Percentiles rank a stretch among this genome's conserved stretches.
Conservation (phyloP, 2,113 vertebrate genomes). For the Oryzias javanicus region DNA sequence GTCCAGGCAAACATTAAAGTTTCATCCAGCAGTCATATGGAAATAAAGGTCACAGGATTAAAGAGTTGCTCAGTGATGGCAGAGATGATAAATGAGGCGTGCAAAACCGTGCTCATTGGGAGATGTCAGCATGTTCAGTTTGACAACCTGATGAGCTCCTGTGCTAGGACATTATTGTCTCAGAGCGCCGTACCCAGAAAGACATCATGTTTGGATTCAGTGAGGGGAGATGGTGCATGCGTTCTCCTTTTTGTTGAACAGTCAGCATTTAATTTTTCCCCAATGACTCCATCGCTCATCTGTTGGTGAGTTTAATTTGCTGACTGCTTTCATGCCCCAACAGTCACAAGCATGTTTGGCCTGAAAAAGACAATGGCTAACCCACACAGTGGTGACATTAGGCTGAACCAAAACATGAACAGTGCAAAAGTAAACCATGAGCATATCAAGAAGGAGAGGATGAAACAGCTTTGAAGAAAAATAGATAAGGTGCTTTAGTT, state of each 20-base stretch:
- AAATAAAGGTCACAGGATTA: constrained; percentile 50
- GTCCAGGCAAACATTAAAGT: constrained; percentile 5
- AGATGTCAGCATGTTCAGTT: constrained; percentile 41
- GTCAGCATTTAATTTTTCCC: constrained; percentile 55
- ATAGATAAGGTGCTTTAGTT: too few species aligned
- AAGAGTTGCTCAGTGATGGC: constrained; percentile 26
- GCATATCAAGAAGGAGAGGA: too few species aligned
- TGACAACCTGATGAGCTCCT: constrained; percentile 40
- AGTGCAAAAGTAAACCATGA: too few species aligned
- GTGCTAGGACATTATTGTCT: constrained; percentile 43
- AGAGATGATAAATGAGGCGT: constrained; percentile 53
- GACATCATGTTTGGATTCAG: constrained; percentile 34
- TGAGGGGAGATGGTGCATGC: constrained; percentile 53
- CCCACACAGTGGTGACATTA: background rate
- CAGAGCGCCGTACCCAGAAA: constrained; percentile 47
- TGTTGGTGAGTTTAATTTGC: constrained; percentile 28
- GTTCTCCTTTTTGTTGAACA: constrained; percentile 41
- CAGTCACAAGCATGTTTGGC: constrained; percentile 2
- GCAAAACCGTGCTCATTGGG: constrained; percentile 43
- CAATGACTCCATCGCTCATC: constrained; percentile 46
- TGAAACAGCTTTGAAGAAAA: too few species aligned
- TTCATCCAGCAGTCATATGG: constrained; percentile 30
- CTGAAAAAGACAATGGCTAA: background rate
- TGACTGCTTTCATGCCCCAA: constrained; percentile 40
- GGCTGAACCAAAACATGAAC: too few species aligned